phyloP scores from a whole-genome alignment of 2,888 invertebrate genomes.

The Fragum whitleyi region DNA sequence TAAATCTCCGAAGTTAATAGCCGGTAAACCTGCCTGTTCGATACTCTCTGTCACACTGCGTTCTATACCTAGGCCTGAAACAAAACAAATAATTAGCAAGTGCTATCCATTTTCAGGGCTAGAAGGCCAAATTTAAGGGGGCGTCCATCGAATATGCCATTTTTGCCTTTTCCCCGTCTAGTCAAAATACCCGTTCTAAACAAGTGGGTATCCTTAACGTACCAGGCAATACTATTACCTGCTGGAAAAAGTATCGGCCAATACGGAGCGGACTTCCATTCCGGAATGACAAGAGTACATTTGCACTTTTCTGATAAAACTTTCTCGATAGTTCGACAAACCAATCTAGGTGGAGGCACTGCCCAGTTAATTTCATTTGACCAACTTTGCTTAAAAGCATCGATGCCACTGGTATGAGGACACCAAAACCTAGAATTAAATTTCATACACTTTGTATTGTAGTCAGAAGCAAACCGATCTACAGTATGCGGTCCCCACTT shows the following conservation, averaged over 20 bases:
- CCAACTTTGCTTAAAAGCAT: too few relatives aligned
- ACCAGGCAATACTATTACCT: background rate
- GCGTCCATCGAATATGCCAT: slow-evolving; percentile 35
- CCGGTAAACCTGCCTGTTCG: slow-evolving; percentile 17
- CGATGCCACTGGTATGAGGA: too few relatives aligned
- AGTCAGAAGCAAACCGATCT: slow-evolving; percentile 48
- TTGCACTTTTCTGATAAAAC: slow-evolving; percentile 7
- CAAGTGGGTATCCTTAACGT: background rate
- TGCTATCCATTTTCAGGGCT: slow-evolving; percentile 14
- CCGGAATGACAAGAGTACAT: slow-evolving; percentile 33
- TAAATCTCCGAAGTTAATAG: slow-evolving; percentile 14
- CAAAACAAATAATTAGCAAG: background rate
- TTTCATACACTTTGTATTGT: slow-evolving; percentile 47
- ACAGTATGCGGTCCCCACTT: slow-evolving; percentile 49
- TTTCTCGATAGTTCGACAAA: slow-evolving; percentile 26
- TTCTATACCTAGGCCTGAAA: slow-evolving; percentile 29
- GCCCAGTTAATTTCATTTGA: too few relatives aligned
- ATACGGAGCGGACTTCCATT: slow-evolving; percentile 38
- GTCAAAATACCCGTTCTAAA: slow-evolving; percentile 35
- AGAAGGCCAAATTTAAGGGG: slow-evolving; percentile 27
- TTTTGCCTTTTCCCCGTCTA: slow-evolving; percentile 29
- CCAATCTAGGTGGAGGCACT: slow-evolving; percentile 38
- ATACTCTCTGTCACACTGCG: background rate
- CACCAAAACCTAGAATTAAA: too few relatives aligned
- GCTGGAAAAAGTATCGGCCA: slow-evolving; percentile 20